Evolutionary conservation across 2,113 vertebrate genomes (phyloP).

Genomic region (Corynorhinus townsendii): DNA sequence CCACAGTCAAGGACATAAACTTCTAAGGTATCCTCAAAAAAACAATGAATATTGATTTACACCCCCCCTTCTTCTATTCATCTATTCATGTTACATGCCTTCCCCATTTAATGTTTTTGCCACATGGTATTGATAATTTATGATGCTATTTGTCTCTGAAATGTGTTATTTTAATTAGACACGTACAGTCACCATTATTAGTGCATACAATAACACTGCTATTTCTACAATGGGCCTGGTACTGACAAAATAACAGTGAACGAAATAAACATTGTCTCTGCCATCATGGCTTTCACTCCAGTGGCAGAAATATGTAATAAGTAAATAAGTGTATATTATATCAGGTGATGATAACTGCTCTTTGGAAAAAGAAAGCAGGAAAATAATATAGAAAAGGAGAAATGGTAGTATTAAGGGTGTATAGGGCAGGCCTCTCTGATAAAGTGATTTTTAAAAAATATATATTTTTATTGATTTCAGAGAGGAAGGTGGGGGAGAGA

Average conservation of each 20-base stretch:
- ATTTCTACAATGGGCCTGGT: neutral
- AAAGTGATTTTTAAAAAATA: neutral
- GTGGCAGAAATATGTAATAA: neutral
- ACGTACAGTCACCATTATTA: neutral
- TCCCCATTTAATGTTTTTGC: neutral
- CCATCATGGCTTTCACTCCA: neutral
- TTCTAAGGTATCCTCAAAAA: neutral
- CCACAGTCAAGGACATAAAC: neutral
- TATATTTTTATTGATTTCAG: no score
- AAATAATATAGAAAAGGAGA: neutral
- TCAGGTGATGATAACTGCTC: neutral
- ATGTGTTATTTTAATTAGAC: neutral
- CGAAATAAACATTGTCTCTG: neutral
- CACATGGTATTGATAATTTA: neutral
- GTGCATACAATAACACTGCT: neutral
- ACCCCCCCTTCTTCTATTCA: neutral
- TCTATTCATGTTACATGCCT: neutral
- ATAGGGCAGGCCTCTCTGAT: neutral
- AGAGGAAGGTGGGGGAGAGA: no score
- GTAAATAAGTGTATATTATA: neutral
- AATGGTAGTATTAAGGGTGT: neutral
- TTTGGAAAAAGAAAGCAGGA: neutral
- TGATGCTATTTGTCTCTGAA: neutral
- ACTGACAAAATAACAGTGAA: neutral
- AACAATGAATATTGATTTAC: neutral